A percentile compares a stretch with the other conserved stretches of the same genome.
Evolutionary conservation across 2,113 vertebrate genomes (phyloP).

Genomic region (Tringa solitaria): DNA sequence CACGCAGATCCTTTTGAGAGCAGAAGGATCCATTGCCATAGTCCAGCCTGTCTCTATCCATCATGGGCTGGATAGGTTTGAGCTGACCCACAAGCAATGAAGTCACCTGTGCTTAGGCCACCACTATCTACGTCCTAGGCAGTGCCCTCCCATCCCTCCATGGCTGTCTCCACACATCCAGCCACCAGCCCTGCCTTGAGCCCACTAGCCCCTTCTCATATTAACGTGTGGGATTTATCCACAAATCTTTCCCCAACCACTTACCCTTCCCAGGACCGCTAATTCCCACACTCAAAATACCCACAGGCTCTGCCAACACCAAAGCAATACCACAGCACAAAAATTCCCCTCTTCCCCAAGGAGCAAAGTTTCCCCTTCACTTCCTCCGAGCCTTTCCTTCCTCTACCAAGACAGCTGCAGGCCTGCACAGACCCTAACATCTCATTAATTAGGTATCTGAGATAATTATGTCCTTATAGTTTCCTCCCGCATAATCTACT

Average conservation of each 20-base stretch:
- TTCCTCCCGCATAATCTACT: neutral
- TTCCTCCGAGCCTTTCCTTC: neutral
- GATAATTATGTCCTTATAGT: neutral
- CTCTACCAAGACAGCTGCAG: neutral
- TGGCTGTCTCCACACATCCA: neutral
- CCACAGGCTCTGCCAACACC: neutral
- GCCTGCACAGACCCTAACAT: neutral
- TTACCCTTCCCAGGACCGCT: neutral
- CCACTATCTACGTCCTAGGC: neutral
- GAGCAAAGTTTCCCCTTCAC: neutral
- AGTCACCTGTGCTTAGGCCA: neutral
- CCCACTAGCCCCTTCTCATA: neutral
- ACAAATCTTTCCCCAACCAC: neutral
- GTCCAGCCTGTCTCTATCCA: neutral
- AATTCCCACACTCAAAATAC: neutral
- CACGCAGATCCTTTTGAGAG: neutral
- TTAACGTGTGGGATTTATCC: neutral
- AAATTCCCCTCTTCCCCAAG: neutral
- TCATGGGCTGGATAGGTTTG: neutral
- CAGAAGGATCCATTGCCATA: neutral
- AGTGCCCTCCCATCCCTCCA: neutral
- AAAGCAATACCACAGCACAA: fast-evolving
- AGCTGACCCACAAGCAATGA: neutral
- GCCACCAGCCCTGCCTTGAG: neutral
- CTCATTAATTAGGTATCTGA: neutral